Evolutionary conservation across 2,113 vertebrate genomes (phyloP).

Genomic region (human (Homo sapiens)): GRCh38 chr4:47726001-47726500

Average conservation of each 20-base stretch:
- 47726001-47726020: not conserved
- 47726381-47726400: not conserved
- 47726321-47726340: not conserved
- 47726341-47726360: not conserved
- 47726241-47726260: not conserved
- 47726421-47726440: not conserved
- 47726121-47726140: not conserved
- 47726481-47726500: not conserved
- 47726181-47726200: not conserved
- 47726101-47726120: not conserved
- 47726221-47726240: not conserved
- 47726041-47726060: not conserved
- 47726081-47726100: not conserved
- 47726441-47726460: not conserved
- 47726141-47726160: not conserved
- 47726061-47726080: not conserved
- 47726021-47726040: not conserved
- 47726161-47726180: not conserved
- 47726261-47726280: not conserved
- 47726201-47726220: not conserved
- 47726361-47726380: not conserved
- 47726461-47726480: not conserved
- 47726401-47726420: not conserved
- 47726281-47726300: not conserved
- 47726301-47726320: not conserved